These are phyloP conservation scores for Tenthredo livida DNA, from an alignment of 2,888 invertebrate genomes.

Conservation along the genomic window DNA sequence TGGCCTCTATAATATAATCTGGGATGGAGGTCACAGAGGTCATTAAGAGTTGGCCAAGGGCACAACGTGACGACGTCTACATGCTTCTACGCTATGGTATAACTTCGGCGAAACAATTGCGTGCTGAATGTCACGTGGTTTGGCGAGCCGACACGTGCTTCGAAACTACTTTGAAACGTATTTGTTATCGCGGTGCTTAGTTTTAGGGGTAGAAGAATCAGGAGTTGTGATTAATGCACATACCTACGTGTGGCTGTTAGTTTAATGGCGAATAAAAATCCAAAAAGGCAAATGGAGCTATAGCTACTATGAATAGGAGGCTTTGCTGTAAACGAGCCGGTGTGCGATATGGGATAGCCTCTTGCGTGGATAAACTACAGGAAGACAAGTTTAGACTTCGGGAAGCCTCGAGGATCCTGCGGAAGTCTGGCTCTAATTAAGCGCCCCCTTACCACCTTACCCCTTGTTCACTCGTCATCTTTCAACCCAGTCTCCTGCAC, in stretches of 20 bases:
- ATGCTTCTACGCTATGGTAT: background rate
- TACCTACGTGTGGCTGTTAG: background rate
- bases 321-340: background rate
- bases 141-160: background rate
- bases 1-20: background rate
- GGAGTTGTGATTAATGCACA: background rate
- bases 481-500: slow-evolving; percentile 67
- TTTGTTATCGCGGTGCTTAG: background rate
- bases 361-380: slow-evolving; percentile 49
- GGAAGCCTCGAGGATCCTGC: slow-evolving; percentile 77
- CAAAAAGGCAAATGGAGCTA: background rate
- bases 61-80: slow-evolving; percentile 1
- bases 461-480: slow-evolving; percentile 59
- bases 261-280: background rate
- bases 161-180: background rate
- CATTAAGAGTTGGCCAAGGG: slow-evolving; percentile 27
- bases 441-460: slow-evolving; percentile 68
- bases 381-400: slow-evolving; percentile 71
- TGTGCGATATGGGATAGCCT: slow-evolving; percentile 36
- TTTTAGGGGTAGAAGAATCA: background rate
- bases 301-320: background rate
- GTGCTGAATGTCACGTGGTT: slow-evolving; percentile 38
- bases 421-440: slow-evolving; percentile 78
- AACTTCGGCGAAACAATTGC: slow-evolving; percentile 37
- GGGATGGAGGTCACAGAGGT: slow-evolving; percentile 11